These are phyloP conservation scores for Lumbricus terrestris DNA, from an alignment of 2,888 invertebrate species.

Conservation along the genomic window DNA sequence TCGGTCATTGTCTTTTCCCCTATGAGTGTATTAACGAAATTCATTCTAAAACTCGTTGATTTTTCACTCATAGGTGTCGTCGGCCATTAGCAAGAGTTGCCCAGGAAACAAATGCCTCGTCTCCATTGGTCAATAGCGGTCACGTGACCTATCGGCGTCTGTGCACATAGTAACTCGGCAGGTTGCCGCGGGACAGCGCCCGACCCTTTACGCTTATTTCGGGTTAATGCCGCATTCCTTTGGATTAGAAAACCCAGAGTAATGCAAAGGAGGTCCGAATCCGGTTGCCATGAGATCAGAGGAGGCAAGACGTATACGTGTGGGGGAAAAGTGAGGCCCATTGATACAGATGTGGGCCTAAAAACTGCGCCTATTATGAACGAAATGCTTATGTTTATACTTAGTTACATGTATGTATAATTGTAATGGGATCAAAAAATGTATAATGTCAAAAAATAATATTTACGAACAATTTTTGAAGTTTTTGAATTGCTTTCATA, in stretches of 20 bases:
- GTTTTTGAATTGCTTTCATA: too few relatives aligned
- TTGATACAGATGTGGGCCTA: too few relatives aligned
- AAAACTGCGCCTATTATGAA: too few relatives aligned
- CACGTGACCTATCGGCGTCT: background rate
- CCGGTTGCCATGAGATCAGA: too few relatives aligned
- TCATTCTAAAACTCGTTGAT: background rate
- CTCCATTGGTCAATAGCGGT: background rate
- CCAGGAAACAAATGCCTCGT: background rate
- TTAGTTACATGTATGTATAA: too few relatives aligned
- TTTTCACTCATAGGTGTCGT: background rate
- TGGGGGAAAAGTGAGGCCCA: too few relatives aligned
- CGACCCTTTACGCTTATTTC: background rate
- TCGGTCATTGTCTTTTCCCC: background rate
- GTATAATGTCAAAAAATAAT: too few relatives aligned
- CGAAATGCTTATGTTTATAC: too few relatives aligned
- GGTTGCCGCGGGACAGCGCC: background rate
- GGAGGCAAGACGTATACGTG: too few relatives aligned
- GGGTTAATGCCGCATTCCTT: background rate
- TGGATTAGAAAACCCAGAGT: background rate
- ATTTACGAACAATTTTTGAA: too few relatives aligned
- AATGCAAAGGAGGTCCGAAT: too few relatives aligned
- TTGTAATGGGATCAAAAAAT: too few relatives aligned
- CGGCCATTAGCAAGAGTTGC: slow-evolving; percentile 3
- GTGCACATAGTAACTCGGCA: background rate
- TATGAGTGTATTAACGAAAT: background rate